Evolutionary conservation across 2,888 invertebrate genomes (phyloP), one percentile per base, ranked within the genome.

Genomic region (Athetis lepigone): DNA sequence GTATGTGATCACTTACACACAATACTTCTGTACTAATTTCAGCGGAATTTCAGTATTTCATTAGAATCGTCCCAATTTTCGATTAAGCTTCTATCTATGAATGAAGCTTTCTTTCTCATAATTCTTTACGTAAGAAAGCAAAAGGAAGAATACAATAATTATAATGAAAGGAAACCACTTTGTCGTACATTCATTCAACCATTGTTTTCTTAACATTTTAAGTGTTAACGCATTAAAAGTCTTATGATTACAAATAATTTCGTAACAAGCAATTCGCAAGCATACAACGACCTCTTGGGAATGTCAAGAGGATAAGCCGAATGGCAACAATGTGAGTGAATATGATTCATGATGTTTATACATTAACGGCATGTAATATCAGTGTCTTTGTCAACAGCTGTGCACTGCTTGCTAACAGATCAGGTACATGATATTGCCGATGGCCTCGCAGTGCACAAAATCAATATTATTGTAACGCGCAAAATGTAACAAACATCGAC

Each of bases 381-480:
- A 21, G 21, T 46, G 49, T 42, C 39, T 72, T 67, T 75, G 71
- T 62, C 66, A 40, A 54, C 43, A 62, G 21, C 52, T 61, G 29
- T 55, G 52, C 45, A 36, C 43, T 51, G 56, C n/a, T 70, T 56
- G 57, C 57, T 43, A 61, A 52, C 63, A 33, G 11, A 13, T 1
- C 33, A 33, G 13, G 33, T 33, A 33, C 29, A 1, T 1, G 11
- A 33, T 13, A 13, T 4, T 4, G 33, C 13, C 13, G 33, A 33
- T 42, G 57, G 57, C 62, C 45, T 62, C 40, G 70, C 21, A 46
- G 4, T 25, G 7, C 51, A 43, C 57, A 54, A 65, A 70, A 73
- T 73, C 70, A 75, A 73, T 73, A 74, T 42, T 46, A 65, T 58
- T 62, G 52, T 50, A 61, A 68, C 27, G 21, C n/a, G 40, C 36